Evolutionary conservation across 2,113 vertebrate genomes (phyloP), one percentile per base, ranked within the genome.

Genomic region (Astatotilapia flaviijosephi): DNA sequence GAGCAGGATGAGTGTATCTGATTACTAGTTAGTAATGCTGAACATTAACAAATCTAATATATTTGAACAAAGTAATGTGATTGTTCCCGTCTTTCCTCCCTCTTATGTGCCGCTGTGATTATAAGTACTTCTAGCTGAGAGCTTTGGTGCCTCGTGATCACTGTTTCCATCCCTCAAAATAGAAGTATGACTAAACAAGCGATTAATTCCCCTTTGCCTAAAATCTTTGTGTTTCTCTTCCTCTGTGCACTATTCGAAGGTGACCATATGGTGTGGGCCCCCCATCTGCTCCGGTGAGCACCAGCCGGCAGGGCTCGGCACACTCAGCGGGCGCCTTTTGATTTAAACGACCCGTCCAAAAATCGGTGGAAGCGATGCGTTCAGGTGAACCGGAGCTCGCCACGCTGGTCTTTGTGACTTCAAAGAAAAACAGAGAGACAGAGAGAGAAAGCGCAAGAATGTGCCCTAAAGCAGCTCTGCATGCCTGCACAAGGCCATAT

Each of bases 401-500:
- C 68, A 75, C 75, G 62, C 68, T 35, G 85, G 80, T 40, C 93
- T 93, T 93, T 91, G 62, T 3, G 77, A 54, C 82, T 87, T 91
- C 84, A 94, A 87, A 89, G 87, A 45, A 31, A 37, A 23, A 45
- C 17, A 9, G 37, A 42, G 55, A 28, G 17, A 35, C 17, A 65
- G 94, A 91, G 2, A 73, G 68, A 47, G 47, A n/a, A 62, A 14
- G 21, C 3, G 5, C 42, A 94, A 91, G 60, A 65, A 35, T 12
- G 60, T 93, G 95, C 94, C 51, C 94, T 86, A 10, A 87, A 87
- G 73, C 86, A 33, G 86, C 88, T 55, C 82, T 26, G 60, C 80
- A 33, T 58, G 87, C 83, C 83, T 54, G 73, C 42, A 73, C 47
- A 85, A 75, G 83, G 89, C 86, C 83, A 31, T 28, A 19, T 8